A percentile compares a stretch with the other conserved stretches of the same genome.
These are phyloP conservation scores for Drosophila suzukii DNA, from an alignment of 1,140 invertebrate species.

Conservation along the genomic window DNA sequence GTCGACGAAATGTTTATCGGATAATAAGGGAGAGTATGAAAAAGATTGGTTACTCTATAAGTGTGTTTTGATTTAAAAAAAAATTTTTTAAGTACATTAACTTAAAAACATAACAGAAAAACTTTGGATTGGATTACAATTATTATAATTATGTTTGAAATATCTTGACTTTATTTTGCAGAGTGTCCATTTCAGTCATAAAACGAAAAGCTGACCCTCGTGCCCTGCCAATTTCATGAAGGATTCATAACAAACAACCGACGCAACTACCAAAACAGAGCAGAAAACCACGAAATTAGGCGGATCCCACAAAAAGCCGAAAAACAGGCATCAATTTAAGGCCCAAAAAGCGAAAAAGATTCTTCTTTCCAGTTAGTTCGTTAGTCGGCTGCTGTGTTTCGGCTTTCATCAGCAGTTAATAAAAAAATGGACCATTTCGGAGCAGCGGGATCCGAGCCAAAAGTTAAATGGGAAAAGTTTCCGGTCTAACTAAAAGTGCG, in stretches of 20 bases:
- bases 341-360: constrained; percentile 4
- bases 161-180: neutral
- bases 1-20: constrained; percentile 12
- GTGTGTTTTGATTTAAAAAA: neutral
- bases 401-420: constrained; percentile 68
- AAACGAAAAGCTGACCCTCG: neutral
- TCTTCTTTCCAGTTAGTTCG: constrained; percentile 27
- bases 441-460: constrained; percentile 43
- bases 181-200: constrained; percentile 1
- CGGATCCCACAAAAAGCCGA: constrained; percentile 23
- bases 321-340: constrained; percentile 17
- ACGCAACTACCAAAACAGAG: constrained; percentile 21
- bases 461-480: constrained; percentile 79
- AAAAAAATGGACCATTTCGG: constrained; percentile 50
- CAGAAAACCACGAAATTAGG: constrained; percentile 48
- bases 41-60: constrained; percentile 26
- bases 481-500: constrained; percentile 58
- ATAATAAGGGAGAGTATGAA: neutral
- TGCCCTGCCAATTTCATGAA: constrained; percentile 57
- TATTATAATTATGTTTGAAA: too few species aligned
- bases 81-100: too few species aligned
- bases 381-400: constrained; percentile 20
- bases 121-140: too few species aligned
- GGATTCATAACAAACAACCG: constrained; percentile 50
- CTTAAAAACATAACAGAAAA: neutral